phyloP scores from a whole-genome alignment of 1,140 invertebrate species.

The silkworm (Bombyx mori) region DNA sequence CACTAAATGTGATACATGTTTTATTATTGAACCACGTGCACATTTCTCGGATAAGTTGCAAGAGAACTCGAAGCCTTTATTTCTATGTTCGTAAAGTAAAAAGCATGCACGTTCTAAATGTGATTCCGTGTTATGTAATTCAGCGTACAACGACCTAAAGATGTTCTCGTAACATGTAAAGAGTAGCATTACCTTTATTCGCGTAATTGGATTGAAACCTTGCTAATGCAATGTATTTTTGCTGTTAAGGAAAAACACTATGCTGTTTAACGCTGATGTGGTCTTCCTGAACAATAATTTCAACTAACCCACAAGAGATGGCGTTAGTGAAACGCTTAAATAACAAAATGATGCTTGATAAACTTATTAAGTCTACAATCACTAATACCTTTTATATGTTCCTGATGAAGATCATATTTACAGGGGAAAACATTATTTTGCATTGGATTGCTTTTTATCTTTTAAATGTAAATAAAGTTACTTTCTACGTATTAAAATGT shows the following conservation, averaged over 20 bases:
- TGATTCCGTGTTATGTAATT: too few relatives aligned
- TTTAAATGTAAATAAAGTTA: too few relatives aligned
- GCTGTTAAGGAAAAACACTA: not conserved
- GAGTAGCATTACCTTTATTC: conserved; percentile 12
- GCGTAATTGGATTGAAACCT: conserved; percentile 26
- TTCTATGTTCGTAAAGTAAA: too few relatives aligned
- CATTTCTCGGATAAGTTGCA: too few relatives aligned
- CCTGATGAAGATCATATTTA: too few relatives aligned
- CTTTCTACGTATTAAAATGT: too few relatives aligned
- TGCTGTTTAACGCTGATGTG: not conserved
- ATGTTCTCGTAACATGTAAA: conserved; percentile 7
- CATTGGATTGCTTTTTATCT: too few relatives aligned
- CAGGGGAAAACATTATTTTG: too few relatives aligned
- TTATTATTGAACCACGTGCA: too few relatives aligned
- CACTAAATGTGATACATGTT: too few relatives aligned
- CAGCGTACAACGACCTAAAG: conserved; percentile 1
- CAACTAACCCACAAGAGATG: conserved; percentile 5
- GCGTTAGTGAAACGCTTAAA: not conserved
- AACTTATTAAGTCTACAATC: not conserved
- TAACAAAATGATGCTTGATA: not conserved
- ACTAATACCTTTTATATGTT: not conserved
- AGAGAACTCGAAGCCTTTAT: too few relatives aligned
- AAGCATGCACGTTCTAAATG: too few relatives aligned
- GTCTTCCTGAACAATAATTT: conserved; percentile 1
- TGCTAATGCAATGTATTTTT: conserved; percentile 9